Base-by-base conservation (phyloP, 2,888 invertebrate genomes). In the Plusia festucae region DNA sequence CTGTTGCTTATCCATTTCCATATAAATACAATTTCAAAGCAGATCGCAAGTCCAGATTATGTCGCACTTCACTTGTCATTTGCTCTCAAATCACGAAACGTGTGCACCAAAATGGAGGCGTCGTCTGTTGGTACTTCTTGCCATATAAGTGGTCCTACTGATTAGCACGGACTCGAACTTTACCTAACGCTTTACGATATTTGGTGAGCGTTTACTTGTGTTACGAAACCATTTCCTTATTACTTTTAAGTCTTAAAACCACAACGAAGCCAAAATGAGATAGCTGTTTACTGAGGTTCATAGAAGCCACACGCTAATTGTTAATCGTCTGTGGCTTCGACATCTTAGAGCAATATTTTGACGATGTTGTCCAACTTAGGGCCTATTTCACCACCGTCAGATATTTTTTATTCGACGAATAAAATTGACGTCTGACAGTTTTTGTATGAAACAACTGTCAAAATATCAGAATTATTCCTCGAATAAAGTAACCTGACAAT, bases 101-200 rank as follows among this genome's bases (percentile, higher is more conserved):
- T n/a, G 30, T 15, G 34, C 62, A 34, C 68, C 67, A 69, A 68
- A 74, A 67, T 67, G 68, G 78, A 54, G 34, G 8, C 22, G 53
- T 57, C 53, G 44, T 30, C 18, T 16, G 53, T 46, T 44, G 57
- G 4, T 20, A 16, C 55, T 63, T 64, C 68, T 53, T 18, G 22
- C 78, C 75, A 63, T 74, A 65, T 78, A 78, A 22, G 68, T 22
- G 46, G 34, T 20, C 27, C 51, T 18, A 62, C 53, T 78, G 71
- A 80, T 78, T 71, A 78, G 57, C 65, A 58, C 74, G 30, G 56
- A 22, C 60, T 63, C 55, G 32, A 67, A 70, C 60, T 80, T 73
- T 74, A 65, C 59, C 18, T 64, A 80, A 63, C 61, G 60, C 49
- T 78, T 66, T 70, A 56, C 78, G 55, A 63, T 74, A 77, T 73